Percentiles rank a stretch among this genome's conserved stretches.
These are phyloP conservation scores for Melinaea marsaeus DNA, from an alignment of 2,888 invertebrate species.

Conservation along the genomic window DNA sequence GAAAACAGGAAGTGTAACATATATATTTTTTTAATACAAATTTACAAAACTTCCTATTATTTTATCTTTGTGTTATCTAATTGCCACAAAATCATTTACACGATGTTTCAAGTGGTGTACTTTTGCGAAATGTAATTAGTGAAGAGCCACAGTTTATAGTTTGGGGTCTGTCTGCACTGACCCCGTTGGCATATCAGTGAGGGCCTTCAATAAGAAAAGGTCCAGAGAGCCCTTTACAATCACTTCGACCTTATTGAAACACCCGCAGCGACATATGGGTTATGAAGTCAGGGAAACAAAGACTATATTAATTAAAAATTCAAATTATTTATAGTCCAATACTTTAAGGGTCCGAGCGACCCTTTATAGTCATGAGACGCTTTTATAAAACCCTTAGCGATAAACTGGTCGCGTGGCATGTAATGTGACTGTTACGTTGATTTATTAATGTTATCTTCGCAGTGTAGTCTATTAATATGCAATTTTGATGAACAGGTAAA, in stretches of 20 bases:
- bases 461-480: background rate
- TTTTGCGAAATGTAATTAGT: slow-evolving; percentile 78
- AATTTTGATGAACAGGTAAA: slow-evolving; percentile 3
- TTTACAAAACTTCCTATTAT: background rate
- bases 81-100: slow-evolving; percentile 52
- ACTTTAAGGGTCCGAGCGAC: background rate
- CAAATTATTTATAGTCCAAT: background rate
- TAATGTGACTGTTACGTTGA: slow-evolving; percentile 3
- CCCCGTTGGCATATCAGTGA: slow-evolving; percentile 78
- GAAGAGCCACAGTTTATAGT: slow-evolving; percentile 79
- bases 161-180: slow-evolving; percentile 77
- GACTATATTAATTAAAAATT: background rate
- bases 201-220: slow-evolving; percentile 85
- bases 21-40: background rate
- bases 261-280: slow-evolving; percentile 81
- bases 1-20: too few relatives aligned
- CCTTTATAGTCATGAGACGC: background rate
- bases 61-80: background rate
- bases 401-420: slow-evolving; percentile 2
- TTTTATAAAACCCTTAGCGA: slow-evolving; percentile 4
- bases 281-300: slow-evolving; percentile 23
- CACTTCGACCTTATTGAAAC: slow-evolving; percentile 79
- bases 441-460: slow-evolving; percentile 1
- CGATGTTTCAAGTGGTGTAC: slow-evolving; percentile 68
- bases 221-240: slow-evolving; percentile 77